phyloP scores from a whole-genome alignment of 2,113 vertebrate genomes.

The Anolis carolinensis region DNA sequence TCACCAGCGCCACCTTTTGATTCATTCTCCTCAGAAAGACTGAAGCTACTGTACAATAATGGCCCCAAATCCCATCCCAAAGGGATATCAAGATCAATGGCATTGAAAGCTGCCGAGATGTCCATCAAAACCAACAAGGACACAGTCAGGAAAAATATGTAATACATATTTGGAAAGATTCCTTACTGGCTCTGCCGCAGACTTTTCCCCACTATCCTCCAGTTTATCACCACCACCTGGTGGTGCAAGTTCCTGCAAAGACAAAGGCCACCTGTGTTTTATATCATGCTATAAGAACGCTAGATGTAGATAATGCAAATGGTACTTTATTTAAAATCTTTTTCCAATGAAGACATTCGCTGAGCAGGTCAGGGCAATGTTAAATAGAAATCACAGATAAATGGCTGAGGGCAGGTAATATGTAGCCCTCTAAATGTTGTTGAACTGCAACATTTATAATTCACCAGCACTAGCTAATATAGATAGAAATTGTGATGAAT shows the following conservation, averaged over 20 bases:
- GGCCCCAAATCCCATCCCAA: no score
- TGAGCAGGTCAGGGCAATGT: background rate
- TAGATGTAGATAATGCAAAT: background rate
- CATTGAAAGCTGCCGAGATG: background rate
- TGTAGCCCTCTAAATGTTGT: no score
- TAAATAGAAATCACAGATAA: background rate
- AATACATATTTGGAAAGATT: background rate
- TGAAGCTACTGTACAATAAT: no score
- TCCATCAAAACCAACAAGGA: background rate
- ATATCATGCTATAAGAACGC: background rate
- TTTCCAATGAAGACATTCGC: background rate
- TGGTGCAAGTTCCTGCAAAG: constrained; percentile 30
- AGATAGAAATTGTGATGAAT: no score
- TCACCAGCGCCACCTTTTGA: no score
- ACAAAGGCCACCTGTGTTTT: background rate
- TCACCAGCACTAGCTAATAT: no score
- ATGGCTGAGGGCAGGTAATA: no score
- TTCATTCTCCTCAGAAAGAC: no score
- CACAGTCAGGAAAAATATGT: background rate
- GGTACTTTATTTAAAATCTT: background rate
- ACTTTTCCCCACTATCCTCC: background rate
- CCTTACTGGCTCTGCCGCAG: constrained; percentile 12
- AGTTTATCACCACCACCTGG: constrained; percentile 1
- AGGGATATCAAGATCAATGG: no score
- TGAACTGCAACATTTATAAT: background rate